phyloP scores from a whole-genome alignment of 2,113 vertebrate genomes.

The Climacteris rufus region DNA sequence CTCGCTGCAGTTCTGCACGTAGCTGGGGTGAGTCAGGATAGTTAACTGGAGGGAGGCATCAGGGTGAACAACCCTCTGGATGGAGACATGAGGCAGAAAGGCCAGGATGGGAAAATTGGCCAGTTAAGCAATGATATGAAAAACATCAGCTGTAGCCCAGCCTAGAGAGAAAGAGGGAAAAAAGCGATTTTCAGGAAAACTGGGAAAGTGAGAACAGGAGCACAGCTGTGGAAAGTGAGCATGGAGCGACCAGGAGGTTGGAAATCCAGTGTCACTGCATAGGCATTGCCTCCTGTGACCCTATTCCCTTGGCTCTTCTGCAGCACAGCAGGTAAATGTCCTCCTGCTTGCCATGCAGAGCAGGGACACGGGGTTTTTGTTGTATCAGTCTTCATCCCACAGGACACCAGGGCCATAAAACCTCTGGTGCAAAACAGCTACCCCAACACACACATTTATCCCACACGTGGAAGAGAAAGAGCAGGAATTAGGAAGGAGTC shows the following conservation, averaged over 20 bases:
- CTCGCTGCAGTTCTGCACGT: not conserved
- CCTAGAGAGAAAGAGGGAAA: not conserved
- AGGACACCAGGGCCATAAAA: not conserved
- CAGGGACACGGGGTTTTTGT: rapidly evolving
- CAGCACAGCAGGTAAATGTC: not conserved
- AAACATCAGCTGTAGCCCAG: not conserved
- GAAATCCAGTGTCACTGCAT: not conserved
- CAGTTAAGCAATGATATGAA: not conserved
- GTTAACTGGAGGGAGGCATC: not conserved
- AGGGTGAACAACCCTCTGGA: not conserved
- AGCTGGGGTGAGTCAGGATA: slow-evolving; percentile 13
- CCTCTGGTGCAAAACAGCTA: not conserved
- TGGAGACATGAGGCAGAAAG: not conserved
- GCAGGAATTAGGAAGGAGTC: not conserved
- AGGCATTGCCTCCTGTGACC: rapidly evolving
- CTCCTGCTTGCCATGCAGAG: not conserved
- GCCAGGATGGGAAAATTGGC: not conserved
- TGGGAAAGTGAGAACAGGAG: not conserved
- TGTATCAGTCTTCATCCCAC: not conserved
- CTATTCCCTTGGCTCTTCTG: not conserved
- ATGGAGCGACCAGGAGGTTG: rapidly evolving
- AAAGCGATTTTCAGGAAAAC: not conserved
- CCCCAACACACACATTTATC: not conserved
- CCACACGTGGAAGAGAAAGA: not conserved
- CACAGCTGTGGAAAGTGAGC: not conserved